A percentile compares a stretch with the other conserved stretches of the same genome.
Evolutionary conservation across 2,797 vertebrate genomes (phyloP).

Genomic region (Pitangus sulphuratus): DNA sequence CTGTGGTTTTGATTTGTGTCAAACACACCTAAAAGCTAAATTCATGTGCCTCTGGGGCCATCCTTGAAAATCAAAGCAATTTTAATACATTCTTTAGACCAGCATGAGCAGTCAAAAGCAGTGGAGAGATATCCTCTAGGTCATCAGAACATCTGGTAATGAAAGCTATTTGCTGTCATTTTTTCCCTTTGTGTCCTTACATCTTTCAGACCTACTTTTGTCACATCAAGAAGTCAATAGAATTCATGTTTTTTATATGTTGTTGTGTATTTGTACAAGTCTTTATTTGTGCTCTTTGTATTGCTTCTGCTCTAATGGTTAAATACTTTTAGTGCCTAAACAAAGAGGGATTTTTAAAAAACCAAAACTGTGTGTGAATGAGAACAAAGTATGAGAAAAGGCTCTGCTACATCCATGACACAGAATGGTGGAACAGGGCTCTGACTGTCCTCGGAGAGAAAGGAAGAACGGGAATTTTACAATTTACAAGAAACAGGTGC

Average conservation of each 20-base stretch:
- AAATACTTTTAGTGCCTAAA: not conserved
- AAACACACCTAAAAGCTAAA: not conserved
- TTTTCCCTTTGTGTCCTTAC: not conserved
- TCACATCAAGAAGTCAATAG: not conserved
- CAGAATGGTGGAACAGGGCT: not conserved
- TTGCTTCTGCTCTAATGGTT: not conserved
- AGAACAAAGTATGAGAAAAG: not conserved
- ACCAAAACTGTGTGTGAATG: not conserved
- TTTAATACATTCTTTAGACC: not conserved
- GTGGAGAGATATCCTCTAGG: not conserved
- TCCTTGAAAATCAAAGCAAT: not conserved
- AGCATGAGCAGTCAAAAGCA: not conserved
- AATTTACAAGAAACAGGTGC: not conserved
- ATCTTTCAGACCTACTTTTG: not conserved
- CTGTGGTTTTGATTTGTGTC: not conserved
- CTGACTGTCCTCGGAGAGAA: not conserved
- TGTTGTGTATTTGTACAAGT: not conserved
- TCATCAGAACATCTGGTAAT: not conserved
- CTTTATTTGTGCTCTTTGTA: not conserved
- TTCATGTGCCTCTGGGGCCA: not conserved
- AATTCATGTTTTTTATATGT: not conserved
- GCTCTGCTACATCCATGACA: fast-evolving
- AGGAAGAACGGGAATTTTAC: not conserved
- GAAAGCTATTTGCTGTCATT: not conserved
- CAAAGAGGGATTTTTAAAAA: not conserved